These are phyloP conservation scores for Gonioctena quinquepunctata DNA, from an alignment of 1,140 invertebrate species.

Conservation along the genomic window DNA sequence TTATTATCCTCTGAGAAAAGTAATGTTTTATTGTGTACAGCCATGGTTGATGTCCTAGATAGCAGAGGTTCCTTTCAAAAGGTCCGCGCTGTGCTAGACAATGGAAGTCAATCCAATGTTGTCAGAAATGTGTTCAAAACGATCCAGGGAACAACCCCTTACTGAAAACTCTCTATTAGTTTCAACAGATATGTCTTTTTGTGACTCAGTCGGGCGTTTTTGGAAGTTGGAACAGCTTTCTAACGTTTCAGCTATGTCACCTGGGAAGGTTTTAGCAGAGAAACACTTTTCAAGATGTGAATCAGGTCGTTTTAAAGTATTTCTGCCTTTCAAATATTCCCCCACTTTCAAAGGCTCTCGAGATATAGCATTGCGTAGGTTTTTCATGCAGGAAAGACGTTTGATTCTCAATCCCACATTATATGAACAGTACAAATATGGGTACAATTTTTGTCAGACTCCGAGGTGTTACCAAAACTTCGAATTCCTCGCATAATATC, in stretches of 20 bases:
- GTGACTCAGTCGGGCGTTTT: background rate
- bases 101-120: background rate
- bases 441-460: too few relatives aligned
- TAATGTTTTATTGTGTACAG: background rate
- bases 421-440: too few relatives aligned
- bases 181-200: background rate
- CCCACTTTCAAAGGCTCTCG: background rate
- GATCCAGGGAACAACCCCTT: too few relatives aligned
- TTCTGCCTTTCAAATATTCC: background rate
- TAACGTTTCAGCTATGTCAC: background rate
- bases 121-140: background rate
- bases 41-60: background rate
- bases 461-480: too few relatives aligned
- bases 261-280: background rate
- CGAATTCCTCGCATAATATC: too few relatives aligned
- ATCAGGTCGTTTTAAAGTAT: background rate
- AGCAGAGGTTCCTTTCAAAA: background rate
- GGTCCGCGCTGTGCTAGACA: background rate
- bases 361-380: background rate
- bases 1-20: background rate
- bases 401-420: background rate
- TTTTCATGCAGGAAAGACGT: background rate
- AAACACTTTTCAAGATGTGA: background rate
- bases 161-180: background rate
- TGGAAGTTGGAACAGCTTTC: slow-evolving; percentile 14